Evolutionary conservation across 2,797 vertebrate genomes (phyloP).

Genomic region (Pitangus sulphuratus): DNA sequence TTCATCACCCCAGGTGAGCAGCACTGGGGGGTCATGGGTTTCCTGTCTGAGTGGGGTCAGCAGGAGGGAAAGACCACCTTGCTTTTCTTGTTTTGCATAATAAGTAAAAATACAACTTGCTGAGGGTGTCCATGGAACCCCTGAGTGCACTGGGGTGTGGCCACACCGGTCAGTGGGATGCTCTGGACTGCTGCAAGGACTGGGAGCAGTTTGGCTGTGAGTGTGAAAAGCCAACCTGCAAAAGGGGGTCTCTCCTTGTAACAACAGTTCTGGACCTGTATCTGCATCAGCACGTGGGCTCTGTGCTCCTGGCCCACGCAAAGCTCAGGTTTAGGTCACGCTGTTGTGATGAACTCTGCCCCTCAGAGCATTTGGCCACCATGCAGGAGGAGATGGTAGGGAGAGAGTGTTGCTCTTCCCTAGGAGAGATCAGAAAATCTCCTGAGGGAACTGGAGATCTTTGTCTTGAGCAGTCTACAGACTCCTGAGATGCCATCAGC

Average conservation of each 20-base stretch:
- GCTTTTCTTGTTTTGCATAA: neutral
- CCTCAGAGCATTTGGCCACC: neutral
- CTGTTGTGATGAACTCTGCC: neutral
- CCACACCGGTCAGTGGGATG: neutral
- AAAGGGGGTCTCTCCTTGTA: accelerated
- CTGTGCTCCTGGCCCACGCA: neutral
- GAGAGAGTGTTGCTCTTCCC: neutral
- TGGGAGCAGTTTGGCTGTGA: neutral
- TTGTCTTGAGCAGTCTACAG: neutral
- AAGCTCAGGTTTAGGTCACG: neutral
- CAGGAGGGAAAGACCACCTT: neutral
- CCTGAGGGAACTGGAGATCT: neutral
- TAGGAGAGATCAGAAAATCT: neutral
- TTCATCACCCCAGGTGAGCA: constrained; percentile 86
- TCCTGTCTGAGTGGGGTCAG: neutral
- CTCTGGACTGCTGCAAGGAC: neutral
- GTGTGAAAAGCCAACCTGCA: neutral
- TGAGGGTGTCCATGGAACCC: neutral
- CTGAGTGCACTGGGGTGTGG: neutral
- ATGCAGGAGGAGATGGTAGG: neutral
- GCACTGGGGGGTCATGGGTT: accelerated
- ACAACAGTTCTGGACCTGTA: neutral
- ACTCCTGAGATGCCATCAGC: neutral
- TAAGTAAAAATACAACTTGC: neutral
- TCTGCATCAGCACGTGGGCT: neutral